A percentile compares a stretch with the other conserved stretches of the same genome.
Conservation (phyloP, 1,140 invertebrate species). For the Phthorimaea operculella region DNA sequence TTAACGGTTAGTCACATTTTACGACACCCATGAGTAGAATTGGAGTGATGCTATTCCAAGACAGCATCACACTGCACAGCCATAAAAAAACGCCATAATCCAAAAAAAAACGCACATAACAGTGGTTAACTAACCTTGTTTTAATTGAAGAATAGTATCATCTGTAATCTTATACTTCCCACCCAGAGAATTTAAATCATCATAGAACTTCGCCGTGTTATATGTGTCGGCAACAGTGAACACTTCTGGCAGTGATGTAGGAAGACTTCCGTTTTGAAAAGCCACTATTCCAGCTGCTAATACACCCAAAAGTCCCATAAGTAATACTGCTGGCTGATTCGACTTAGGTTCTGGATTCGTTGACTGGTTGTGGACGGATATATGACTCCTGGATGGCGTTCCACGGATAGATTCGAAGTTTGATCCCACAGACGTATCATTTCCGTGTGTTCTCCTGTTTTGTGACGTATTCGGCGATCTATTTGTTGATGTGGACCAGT, state of each 20-base stretch:
- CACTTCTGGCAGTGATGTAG: background rate
- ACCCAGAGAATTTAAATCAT: constrained; percentile 37
- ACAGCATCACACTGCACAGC: too few species aligned
- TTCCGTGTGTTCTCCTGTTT: background rate
- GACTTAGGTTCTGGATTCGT: background rate
- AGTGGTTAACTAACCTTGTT: constrained; percentile 37
- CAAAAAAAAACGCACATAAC: background rate
- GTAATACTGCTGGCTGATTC: background rate
- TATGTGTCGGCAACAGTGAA: constrained; percentile 15
- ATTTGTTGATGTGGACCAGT: background rate
- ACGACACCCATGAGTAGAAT: too few species aligned
- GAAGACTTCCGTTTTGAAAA: background rate
- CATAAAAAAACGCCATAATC: too few species aligned
- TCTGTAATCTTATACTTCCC: constrained; percentile 43
- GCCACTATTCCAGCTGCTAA: background rate
- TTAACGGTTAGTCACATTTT: too few species aligned
- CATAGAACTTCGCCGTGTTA: constrained; percentile 38
- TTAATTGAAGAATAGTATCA: constrained; percentile 40
- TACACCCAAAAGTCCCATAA: background rate
- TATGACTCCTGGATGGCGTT: background rate
- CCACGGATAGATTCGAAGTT: background rate
- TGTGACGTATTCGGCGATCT: background rate
- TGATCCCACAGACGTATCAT: background rate
- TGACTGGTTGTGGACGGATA: background rate
- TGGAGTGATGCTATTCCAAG: background rate